These are phyloP conservation scores for Yponomeuta evonymella DNA, from an alignment of 2,888 invertebrate genomes.

Conservation along the genomic window DNA sequence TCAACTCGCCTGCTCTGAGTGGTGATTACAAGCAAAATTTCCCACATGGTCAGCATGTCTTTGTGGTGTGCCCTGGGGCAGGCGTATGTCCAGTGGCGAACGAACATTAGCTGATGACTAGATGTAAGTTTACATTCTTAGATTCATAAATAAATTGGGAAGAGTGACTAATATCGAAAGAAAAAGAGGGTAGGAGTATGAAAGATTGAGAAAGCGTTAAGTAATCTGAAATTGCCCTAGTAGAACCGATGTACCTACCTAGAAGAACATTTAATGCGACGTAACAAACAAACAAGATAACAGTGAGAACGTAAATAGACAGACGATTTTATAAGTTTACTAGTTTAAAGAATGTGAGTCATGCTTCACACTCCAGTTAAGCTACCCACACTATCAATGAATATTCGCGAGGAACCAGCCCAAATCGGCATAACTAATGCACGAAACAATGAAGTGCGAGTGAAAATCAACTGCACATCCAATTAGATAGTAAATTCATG, in stretches of 20 bases:
- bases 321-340: conserved; percentile 37
- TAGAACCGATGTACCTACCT: neutral
- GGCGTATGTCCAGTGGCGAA: no score
- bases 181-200: neutral
- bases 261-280: neutral
- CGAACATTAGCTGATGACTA: no score
- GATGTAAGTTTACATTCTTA: no score
- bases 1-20: no score
- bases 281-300: neutral
- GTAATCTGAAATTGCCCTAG: neutral
- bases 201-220: neutral
- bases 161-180: no score
- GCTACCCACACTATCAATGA: conserved; percentile 66
- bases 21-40: no score
- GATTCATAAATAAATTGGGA: no score
- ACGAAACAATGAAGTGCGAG: conserved; percentile 56
- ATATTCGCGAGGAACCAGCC: conserved; percentile 58
- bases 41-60: no score
- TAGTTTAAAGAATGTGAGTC: conserved; percentile 56
- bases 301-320: neutral
- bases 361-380: conserved; percentile 73
- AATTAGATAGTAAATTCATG: conserved; percentile 13
- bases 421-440: conserved; percentile 58
- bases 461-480: conserved; percentile 40
- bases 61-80: no score